phyloP scores from a whole-genome alignment of 2,797 vertebrate species.

The Brotula barbata region DNA sequence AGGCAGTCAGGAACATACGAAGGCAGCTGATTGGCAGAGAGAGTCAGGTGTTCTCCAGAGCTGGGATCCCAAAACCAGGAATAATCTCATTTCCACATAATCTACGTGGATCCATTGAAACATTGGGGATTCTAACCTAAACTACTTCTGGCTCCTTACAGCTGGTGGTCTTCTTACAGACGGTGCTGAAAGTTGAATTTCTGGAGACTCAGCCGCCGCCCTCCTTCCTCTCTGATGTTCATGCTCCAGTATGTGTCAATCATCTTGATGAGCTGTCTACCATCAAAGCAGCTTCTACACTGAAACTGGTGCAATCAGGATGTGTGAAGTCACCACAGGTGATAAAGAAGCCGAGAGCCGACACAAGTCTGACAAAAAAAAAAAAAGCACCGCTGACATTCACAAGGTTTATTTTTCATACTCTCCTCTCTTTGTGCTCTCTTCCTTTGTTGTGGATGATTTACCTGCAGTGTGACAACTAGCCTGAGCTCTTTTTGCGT shows the following conservation, averaged over 20 bases:
- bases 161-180: neutral
- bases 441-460: neutral
- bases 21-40: too few species aligned
- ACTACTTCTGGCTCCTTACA: too few species aligned
- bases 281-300: conserved; percentile 12
- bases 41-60: too few species aligned
- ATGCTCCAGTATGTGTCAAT: conserved; percentile 7
- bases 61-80: too few species aligned
- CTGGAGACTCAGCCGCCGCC: neutral
- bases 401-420: neutral
- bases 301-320: neutral
- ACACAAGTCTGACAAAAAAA: too few species aligned
- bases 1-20: too few species aligned
- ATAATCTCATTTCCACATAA: too few species aligned
- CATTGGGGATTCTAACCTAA: too few species aligned
- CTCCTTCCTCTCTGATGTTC: neutral
- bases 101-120: too few species aligned
- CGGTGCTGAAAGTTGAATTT: conserved; percentile 1
- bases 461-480: neutral
- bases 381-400: conserved; percentile 15
- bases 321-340: conserved; percentile 8
- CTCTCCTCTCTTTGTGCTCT: conserved; percentile 1
- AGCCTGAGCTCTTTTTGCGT: too few species aligned
- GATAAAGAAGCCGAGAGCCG: conserved; percentile 2
- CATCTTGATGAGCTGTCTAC: conserved; percentile 15